These are phyloP conservation scores for Auanema freiburgensis DNA, from an alignment of 2,888 invertebrate genomes.

Conservation along the genomic window DNA sequence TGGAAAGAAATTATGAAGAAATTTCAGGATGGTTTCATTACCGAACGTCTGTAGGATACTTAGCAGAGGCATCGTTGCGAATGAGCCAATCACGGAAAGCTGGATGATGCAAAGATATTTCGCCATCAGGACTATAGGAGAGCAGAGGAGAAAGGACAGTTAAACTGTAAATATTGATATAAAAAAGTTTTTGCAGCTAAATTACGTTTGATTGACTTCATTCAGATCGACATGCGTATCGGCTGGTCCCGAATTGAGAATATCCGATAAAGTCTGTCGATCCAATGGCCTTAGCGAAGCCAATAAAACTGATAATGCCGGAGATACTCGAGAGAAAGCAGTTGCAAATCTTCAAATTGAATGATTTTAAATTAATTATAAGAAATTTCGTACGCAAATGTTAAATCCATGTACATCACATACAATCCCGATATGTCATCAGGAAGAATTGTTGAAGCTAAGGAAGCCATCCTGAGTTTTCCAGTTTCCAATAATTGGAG, in stretches of 20 bases:
- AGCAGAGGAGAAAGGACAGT: constrained; percentile 83
- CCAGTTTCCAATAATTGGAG: constrained; percentile 81
- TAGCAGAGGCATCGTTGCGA: constrained; percentile 68
- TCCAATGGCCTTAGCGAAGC: constrained; percentile 84
- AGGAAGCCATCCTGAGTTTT: constrained; percentile 11
- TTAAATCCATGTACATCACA: constrained; percentile 25
- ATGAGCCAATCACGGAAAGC: constrained; percentile 96
- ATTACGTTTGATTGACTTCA: constrained; percentile 25
- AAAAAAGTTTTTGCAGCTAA: not conserved
- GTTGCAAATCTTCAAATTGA: constrained; percentile 83
- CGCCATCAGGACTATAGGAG: constrained; percentile 85
- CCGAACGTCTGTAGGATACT: constrained; percentile 14
- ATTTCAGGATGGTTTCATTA: not conserved
- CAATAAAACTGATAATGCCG: constrained; percentile 85
- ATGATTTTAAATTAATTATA: constrained; percentile 30
- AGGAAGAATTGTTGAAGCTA: constrained; percentile 10
- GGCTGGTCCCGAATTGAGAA: constrained; percentile 80
- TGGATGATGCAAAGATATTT: constrained; percentile 96
- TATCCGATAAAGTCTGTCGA: constrained; percentile 81
- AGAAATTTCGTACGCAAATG: constrained; percentile 29
- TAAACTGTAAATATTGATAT: constrained; percentile 70
- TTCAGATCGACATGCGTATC: constrained; percentile 18
- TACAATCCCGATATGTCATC: constrained; percentile 21
- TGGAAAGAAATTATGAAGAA: constrained; percentile 20
- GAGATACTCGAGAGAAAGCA: constrained; percentile 81